Base-by-base conservation (phyloP, 2,113 vertebrate genomes). In the Indri indri region DNA sequence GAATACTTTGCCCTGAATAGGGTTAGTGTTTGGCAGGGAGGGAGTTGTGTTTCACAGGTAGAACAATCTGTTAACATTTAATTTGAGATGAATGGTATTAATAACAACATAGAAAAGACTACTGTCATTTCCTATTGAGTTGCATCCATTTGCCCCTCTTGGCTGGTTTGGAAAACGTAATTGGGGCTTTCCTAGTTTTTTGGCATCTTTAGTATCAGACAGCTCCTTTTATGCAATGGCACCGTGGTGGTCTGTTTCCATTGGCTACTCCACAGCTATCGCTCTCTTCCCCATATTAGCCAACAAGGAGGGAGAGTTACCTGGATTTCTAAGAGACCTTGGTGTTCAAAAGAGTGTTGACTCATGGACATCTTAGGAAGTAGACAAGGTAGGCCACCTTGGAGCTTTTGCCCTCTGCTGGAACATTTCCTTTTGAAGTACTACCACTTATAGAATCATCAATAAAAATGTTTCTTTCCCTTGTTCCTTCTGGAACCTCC, bases 31-130 rank as follows among this genome's bases (percentile, higher is more conserved):
- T 95, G 54, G 87, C 12, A 27, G 84, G 54, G 52, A 94, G 57
- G 96, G 91, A 92, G 61, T 73, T 90, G 0, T 87, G 63, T 96
- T 83, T 98, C 74, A 88, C 92, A 77, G 59, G 83, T 76, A 97
- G 34, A 83, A 70, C 91, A 84, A 59, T 95, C 95, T 90, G 42
- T 74, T 97, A 93, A 77, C 66, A 45, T 97, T 27, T 23, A 71
- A 79, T 81, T 94, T 66, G 92, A 97, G 73, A 90, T 83, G 93
- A 91, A 92, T n/a, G 50, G 32, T 68, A 16, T 79, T 85, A 90
- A 76, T 97, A 97, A 83, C 82, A 93, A 30, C 65, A 40, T 12
- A 95, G 59, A 97, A 76, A 90, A 85, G 18, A 4, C 20, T 16
- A 3, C 61, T 90, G 47, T 13, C 82, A 27, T 87, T 97, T 94